These are phyloP conservation scores for Caenorhabditis macrosperma DNA, from an alignment of 2,888 invertebrate species.

Conservation along the genomic window DNA sequence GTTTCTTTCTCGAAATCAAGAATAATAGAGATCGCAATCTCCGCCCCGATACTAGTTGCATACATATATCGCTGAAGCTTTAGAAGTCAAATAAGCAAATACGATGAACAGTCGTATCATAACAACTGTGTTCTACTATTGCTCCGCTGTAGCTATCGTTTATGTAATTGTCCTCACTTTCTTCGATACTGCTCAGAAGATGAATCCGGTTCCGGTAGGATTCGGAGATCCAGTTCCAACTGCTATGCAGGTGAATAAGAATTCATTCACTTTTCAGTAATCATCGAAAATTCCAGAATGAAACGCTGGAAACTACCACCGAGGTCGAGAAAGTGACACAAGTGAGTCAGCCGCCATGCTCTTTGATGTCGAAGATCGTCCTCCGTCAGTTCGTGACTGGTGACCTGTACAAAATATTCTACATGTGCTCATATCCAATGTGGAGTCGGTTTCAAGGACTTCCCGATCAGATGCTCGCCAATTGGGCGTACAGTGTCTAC, in stretches of 20 bases:
- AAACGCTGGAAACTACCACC: too few species aligned
- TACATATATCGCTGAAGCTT: too few species aligned
- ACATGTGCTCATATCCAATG: not conserved
- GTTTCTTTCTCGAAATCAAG: too few species aligned
- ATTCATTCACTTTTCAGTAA: too few species aligned
- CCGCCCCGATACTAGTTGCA: not conserved
- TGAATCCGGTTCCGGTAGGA: not conserved
- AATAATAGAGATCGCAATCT: too few species aligned
- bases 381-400: not conserved
- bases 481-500: constrained; percentile 4
- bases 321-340: too few species aligned
- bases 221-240: too few species aligned
- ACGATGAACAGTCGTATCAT: not conserved
- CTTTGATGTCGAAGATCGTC: not conserved
- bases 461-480: not conserved
- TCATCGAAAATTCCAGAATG: too few species aligned
- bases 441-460: not conserved
- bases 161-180: not conserved
- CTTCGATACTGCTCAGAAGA: not conserved
- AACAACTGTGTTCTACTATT: not conserved
- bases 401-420: not conserved
- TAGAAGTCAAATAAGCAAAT: not conserved
- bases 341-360: not conserved
- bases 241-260: too few species aligned
- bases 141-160: not conserved